Conservation (phyloP, 2,797 vertebrate species). For the Lateolabrax maculatus region DNA sequence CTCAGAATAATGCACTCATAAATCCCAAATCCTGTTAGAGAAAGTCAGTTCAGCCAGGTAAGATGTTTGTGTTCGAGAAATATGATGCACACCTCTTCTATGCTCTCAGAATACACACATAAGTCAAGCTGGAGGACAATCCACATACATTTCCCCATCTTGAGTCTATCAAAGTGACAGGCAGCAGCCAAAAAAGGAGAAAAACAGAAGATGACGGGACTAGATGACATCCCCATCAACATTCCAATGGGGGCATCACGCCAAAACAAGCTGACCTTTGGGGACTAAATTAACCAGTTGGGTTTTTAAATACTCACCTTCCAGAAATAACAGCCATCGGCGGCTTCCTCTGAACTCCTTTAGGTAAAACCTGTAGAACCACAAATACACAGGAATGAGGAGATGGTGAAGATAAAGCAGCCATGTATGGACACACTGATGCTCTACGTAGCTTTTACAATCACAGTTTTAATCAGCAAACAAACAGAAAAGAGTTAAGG, state of each 20-base stretch:
- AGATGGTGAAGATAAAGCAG: constrained; percentile 33
- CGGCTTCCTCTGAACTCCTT: constrained; percentile 88
- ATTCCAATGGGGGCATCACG: constrained; percentile 66
- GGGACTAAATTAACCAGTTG: constrained; percentile 78
- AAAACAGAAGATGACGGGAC: constrained; percentile 55
- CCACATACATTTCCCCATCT: constrained; percentile 11
- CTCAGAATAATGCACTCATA: neutral
- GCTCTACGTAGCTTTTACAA: neutral
- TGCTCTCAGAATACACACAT: neutral
- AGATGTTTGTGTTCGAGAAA: constrained; percentile 13
- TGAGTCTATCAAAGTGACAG: constrained; percentile 26
- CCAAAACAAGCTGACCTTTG: constrained; percentile 78
- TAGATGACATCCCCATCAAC: constrained; percentile 75
- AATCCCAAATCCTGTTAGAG: neutral
- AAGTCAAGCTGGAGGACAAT: neutral
- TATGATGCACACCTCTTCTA: neutral
- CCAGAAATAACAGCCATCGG: constrained; percentile 87
- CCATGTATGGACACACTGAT: constrained; percentile 42
- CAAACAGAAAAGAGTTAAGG: neutral
- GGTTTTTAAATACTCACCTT: constrained; percentile 86
- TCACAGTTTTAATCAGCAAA: neutral
- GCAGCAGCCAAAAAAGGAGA: constrained; percentile 60
- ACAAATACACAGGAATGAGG: constrained; percentile 69
- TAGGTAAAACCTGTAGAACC: constrained; percentile 83
- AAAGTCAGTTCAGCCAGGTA: neutral